Percentiles rank a stretch among this genome's conserved stretches.
phyloP scores from a whole-genome alignment of 1,140 invertebrate species.

The Rhizoglyphus robini region DNA sequence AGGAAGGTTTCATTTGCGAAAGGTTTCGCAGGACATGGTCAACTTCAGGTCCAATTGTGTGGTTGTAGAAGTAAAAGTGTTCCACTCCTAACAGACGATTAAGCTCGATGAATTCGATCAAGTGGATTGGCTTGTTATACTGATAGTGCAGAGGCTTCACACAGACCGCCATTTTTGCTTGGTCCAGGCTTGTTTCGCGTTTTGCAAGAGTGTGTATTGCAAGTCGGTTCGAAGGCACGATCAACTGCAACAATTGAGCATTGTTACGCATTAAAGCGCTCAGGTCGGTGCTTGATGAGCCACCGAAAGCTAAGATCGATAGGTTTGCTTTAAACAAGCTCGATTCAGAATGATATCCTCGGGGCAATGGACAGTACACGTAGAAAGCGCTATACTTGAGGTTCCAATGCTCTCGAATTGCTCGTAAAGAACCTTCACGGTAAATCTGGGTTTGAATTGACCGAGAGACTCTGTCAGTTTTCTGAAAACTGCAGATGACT shows the following conservation, averaged over 20 bases:
- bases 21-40: conserved; percentile 55
- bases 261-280: conserved; percentile 44
- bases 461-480: background rate
- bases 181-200: background rate
- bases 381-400: conserved; percentile 81
- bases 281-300: conserved; percentile 36
- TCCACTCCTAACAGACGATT: conserved; percentile 68
- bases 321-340: background rate
- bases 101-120: conserved; percentile 83
- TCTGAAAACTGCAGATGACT: conserved; percentile 36
- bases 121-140: conserved; percentile 56
- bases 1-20: conserved; percentile 37
- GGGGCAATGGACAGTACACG: conserved; percentile 51
- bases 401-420: conserved; percentile 85
- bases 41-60: conserved; percentile 63
- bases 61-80: conserved; percentile 84
- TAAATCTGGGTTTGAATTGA: background rate
- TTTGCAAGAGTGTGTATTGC: background rate
- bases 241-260: conserved; percentile 21
- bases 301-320: too few species aligned
- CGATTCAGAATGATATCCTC: background rate
- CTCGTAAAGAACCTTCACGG: conserved; percentile 37
- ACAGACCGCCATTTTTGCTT: conserved; percentile 57
- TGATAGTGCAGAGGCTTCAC: conserved; percentile 83
- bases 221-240: background rate